These are phyloP conservation scores for Cheirogaleus major DNA, from an alignment of 2,797 vertebrate species.

Conservation along the genomic window DNA sequence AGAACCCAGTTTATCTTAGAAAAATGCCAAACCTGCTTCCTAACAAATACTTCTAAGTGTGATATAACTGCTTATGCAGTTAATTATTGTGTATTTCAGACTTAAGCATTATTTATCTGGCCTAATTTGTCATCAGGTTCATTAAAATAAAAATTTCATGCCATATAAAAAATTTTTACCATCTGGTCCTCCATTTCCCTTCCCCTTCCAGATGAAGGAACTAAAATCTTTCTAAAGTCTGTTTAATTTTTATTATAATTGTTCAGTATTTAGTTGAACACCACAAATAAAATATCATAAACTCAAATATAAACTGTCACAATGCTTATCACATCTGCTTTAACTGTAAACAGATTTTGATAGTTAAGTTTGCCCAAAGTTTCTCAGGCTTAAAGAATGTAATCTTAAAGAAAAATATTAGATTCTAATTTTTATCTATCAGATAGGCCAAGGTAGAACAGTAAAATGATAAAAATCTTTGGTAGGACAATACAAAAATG, in stretches of 20 bases:
- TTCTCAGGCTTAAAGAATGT: not conserved
- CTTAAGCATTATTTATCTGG: constrained; percentile 1
- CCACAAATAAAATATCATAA: not conserved
- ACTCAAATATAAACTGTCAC: not conserved
- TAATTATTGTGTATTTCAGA: not conserved
- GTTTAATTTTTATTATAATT: constrained; percentile 19
- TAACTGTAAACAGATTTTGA: not conserved
- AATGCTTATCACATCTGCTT: not conserved
- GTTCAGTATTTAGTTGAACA: not conserved
- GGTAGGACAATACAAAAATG: not conserved
- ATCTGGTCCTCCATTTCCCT: not conserved
- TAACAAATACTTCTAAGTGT: not conserved
- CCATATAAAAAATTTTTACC: not conserved
- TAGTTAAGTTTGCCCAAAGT: not conserved
- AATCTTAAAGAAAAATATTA: not conserved
- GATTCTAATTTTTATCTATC: not conserved
- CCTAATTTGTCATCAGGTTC: not conserved
- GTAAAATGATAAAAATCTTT: not conserved
- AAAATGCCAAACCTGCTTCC: not conserved
- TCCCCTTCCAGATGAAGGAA: not conserved
- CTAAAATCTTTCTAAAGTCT: not conserved
- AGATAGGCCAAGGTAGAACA: not conserved
- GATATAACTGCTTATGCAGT: not conserved
- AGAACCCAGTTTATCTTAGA: not conserved
- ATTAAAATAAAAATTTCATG: constrained; percentile 12